Evolutionary conservation across 92 coral and sea anemone species (phyloP), one percentile per base, ranked within the genome.

Genomic region (Siderastrea radians): DNA sequence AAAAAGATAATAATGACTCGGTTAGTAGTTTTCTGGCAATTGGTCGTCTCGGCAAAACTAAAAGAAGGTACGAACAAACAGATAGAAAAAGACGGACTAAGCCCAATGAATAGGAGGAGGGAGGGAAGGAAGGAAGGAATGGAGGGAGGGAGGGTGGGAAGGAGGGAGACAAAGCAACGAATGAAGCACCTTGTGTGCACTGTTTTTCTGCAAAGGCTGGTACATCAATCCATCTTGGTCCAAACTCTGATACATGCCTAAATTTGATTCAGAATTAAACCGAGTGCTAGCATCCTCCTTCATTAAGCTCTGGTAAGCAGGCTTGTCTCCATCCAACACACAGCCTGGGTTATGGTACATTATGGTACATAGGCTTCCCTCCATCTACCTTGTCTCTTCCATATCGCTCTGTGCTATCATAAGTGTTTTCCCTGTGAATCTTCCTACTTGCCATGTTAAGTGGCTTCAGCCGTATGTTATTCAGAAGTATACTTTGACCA

Each of bases 321-420:
- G 66, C 0, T 55, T 57, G 49, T 57, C 69, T 14, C 38, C 67
- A 51, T 52, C 6, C 11, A 74, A 0, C 16, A 26, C 6, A 13
- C 47, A 53, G 3, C 15, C 62, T 5, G 62, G 48, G 9, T 53
- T 74, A 17, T 74, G 16, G n/a, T n/a, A n/a, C n/a, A n/a, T n/a
- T n/a, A n/a, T n/a, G n/a, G 51, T 73, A 84, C 13, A 61, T 44
- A 26, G 80, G 68, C 17, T 62, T 84, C 16, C 38, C 87, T 84
- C 15, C 68, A 19, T 82, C 38, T 26, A 9, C 19, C 17, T 1
- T 59, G 19, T 50, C 52, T 72, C 59, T 72, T 72, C 59, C 2
- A 2, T 3, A 16, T n/a, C n/a, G 54, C 6, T 83, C 68, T 16
- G 79, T 19, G 19, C 8, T 48, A 11, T 60, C 87, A 51, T 51